phyloP scores from a whole-genome alignment of 1,140 invertebrate genomes.

The Apis mellifera region Amel_HAv3.1 CM009932.2:5524501-5525000 shows the following conservation, averaged over 20 bases:
- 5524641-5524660: neutral
- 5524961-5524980: neutral
- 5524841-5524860: neutral
- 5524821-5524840: neutral
- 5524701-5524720: neutral
- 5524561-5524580: conserved; percentile 16
- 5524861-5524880: conserved; percentile 6
- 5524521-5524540: neutral
- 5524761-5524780: neutral
- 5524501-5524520: no score
- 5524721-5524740: no score
- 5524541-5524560: neutral
- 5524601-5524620: conserved; percentile 14
- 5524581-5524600: neutral
- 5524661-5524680: neutral
- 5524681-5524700: neutral
- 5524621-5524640: neutral
- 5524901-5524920: neutral
- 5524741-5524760: neutral
- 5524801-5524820: conserved; percentile 10
- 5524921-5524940: neutral
- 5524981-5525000: no score
- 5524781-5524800: conserved; percentile 31
- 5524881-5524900: neutral
- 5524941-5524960: neutral